Evolutionary conservation across 2,888 invertebrate genomes (phyloP), one percentile per base, ranked within the genome.

Genomic region (Alentia gelatinosa): DNA sequence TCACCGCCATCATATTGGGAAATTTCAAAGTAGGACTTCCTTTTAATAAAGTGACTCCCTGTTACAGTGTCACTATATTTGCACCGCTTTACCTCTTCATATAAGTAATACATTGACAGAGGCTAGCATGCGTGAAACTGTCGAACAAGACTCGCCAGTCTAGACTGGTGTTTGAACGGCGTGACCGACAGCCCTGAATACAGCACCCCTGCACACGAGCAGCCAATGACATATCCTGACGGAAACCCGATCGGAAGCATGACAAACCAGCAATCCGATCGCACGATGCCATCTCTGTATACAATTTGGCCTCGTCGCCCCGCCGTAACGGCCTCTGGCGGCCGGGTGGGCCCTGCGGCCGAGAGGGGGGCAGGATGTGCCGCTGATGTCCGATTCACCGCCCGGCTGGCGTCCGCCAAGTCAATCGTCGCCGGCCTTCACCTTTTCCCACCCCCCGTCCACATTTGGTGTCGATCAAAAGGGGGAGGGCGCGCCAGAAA

Each of bases 311-410:
- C 79, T 35, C 79, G 79, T 35, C 19, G 79, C 37, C 74, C 33
- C n/a, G 74, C n/a, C 30, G 74, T 12, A 3, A 15, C 4, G 30
- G 74, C 30, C 37, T 7, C 79, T 7, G 7, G 79, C n/a, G 79
- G 79, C 35, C 79, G 39, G 39, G 63, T 63, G 47, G 47, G 19
- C 47, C 9, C 47, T 9, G 47, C 47, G 47, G 74, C n/a, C 74
- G 74, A 37, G 23, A 15, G 79, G 79, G 23, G 37, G 79, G 15
- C 79, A 35, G 39, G 39, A 79, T 37, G 79, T 19, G 37, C 79
- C 7, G 30, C 79, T 79, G 79, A 79, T 79, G 79, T 79, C 79
- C 79, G 79, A 79, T 79, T 79, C 79, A 79, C 37, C 19, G 68
- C 30, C 68, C 12, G 39, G 37, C 39, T 15, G 79, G 79, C 79